Conservation (phyloP, 1,140 invertebrate genomes). For the Cataglyphis hispanica region DNA sequence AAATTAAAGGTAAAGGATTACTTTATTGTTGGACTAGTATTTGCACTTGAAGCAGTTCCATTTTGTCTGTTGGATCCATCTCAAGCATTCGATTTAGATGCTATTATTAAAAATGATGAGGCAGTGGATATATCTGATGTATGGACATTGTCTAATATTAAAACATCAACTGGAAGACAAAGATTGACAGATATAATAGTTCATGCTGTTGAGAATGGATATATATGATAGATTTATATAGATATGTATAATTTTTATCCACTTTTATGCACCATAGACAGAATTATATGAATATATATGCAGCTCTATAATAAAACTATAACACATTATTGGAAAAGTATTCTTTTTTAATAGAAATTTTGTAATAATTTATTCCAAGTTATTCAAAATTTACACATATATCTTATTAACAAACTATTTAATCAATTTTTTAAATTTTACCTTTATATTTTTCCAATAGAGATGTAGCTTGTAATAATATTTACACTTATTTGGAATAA, state of each 20-base stretch:
- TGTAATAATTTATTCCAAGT: conserved; percentile 1
- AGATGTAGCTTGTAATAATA: conserved; percentile 2
- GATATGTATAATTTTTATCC: background rate
- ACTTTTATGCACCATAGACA: background rate
- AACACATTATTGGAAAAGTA: background rate
- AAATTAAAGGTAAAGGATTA: conserved; percentile 87
- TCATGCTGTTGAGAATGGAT: conserved; percentile 89
- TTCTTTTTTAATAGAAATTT: background rate
- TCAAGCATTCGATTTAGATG: conserved; percentile 89
- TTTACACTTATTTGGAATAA: conserved; percentile 16
- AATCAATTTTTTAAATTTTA: background rate
- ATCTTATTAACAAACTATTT: background rate
- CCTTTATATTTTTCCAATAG: conserved; percentile 15
- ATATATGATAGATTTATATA: conserved; percentile 84
- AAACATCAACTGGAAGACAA: conserved; percentile 84
- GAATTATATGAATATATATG: background rate
- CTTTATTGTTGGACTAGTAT: conserved; percentile 88
- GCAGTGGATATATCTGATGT: conserved; percentile 80
- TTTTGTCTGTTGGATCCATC: conserved; percentile 88
- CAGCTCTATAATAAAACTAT: background rate
- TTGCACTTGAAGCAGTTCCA: conserved; percentile 89
- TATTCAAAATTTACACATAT: background rate
- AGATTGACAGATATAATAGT: conserved; percentile 89
- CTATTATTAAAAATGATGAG: conserved; percentile 84
- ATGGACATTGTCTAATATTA: conserved; percentile 78